phyloP scores from a whole-genome alignment of 2,113 vertebrate species.

The Eudyptes chrysolophus region DNA sequence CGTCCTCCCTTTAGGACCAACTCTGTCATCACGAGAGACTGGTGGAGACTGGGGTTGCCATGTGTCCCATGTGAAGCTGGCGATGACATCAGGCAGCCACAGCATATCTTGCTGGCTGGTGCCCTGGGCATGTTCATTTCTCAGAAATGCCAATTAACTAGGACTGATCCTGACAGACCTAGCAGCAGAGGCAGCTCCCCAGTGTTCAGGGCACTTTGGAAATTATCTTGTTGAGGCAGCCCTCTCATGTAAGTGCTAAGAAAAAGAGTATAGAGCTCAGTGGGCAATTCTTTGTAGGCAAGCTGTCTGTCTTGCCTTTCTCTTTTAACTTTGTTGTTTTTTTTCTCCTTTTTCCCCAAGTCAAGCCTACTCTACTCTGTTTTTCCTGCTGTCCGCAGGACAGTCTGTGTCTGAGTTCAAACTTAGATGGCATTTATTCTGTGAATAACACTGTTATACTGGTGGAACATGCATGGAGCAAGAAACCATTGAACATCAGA shows the following conservation, averaged over 20 bases:
- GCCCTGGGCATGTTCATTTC: not conserved
- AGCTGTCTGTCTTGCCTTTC: not conserved
- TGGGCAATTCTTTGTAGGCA: not conserved
- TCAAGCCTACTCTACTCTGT: not conserved
- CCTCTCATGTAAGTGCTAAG: not conserved
- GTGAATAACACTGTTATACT: not conserved
- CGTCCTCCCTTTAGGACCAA: not conserved
- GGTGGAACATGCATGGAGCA: not conserved
- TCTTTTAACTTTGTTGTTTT: not conserved
- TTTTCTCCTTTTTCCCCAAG: not conserved
- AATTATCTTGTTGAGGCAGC: not conserved
- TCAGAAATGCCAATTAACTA: not conserved
- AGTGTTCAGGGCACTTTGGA: not conserved
- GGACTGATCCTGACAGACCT: not conserved
- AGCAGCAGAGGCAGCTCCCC: not conserved
- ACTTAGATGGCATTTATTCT: not conserved
- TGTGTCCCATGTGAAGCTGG: rapidly evolving
- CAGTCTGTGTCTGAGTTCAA: not conserved
- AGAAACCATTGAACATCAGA: not conserved
- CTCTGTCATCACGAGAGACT: not conserved
- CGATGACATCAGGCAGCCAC: not conserved
- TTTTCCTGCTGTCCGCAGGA: not conserved
- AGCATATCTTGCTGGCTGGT: not conserved
- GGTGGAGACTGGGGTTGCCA: not conserved
- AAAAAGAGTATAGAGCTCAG: not conserved